Percentiles rank a stretch among this genome's conserved stretches.
phyloP scores from a whole-genome alignment of 2,797 vertebrate genomes.

The Crypturellus tataupa region DNA sequence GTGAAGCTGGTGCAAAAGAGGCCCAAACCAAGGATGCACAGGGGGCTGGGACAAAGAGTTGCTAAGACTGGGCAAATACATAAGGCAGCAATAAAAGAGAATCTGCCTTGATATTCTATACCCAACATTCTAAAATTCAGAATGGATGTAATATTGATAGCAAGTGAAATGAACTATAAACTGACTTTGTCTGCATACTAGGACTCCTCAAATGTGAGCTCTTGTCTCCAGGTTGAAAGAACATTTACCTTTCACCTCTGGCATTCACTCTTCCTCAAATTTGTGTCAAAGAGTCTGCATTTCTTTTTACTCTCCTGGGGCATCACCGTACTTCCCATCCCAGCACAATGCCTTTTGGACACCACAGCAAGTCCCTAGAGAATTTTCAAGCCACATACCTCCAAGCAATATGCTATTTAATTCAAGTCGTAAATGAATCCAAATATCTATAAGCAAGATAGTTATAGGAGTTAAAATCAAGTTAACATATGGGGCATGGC shows the following conservation, averaged over 20 bases:
- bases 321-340: not conserved
- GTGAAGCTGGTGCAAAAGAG: not conserved
- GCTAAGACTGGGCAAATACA: not conserved
- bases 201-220: not conserved
- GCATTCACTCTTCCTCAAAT: not conserved
- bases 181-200: not conserved
- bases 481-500: not conserved
- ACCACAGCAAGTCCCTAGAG: not conserved
- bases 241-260: not conserved
- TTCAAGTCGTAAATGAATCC: not conserved
- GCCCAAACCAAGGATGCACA: not conserved
- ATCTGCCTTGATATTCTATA: not conserved
- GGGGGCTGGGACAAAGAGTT: not conserved
- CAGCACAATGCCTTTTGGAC: not conserved
- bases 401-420: not conserved
- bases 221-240: not conserved
- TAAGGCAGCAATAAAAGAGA: not conserved
- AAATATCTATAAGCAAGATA: not conserved
- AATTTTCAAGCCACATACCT: not conserved
- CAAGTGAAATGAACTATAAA: not conserved
- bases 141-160: not conserved
- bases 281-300: not conserved
- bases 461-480: not conserved
- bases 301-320: not conserved
- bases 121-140: not conserved